Base-by-base conservation (phyloP, 2,113 vertebrate species). In the Ageneiosus marmoratus region DNA sequence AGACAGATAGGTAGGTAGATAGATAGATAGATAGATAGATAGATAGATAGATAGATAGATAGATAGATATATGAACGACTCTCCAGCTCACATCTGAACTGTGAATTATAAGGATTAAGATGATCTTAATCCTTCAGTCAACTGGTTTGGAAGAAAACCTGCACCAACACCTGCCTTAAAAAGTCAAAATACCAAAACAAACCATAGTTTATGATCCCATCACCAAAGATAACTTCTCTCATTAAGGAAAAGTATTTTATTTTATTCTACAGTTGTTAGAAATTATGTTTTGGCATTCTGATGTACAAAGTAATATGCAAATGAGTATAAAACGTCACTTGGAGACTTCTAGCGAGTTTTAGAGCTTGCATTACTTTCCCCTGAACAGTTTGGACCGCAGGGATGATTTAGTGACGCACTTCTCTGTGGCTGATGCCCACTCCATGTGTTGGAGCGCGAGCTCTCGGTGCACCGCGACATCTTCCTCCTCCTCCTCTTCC, bases 401-500 rank as follows among this genome's bases (percentile, higher is more conserved):
- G 41, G 11, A 8, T 69, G n/a, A 27, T 27, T 13, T 27, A 48
- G 15, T 53, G 37, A 2, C 11, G 46, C 69, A 83, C 82, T 63
- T 72, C 1, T 78, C 37, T 27, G 37, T 0, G 4, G 5, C 3
- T 20, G 72, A 15, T 11, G 55, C 55, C 11, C 53, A 77, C 22
- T 51, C 51, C 46, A 79, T 70, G 9, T 62, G 24, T 0, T 34
- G 22, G 24, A 86, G 60, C 5, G 85, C 62, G 5, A 58, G 53
- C 32, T 65, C 74, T 76, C 87, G 83, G 12, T 86, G 79, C 6
- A n/a, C 20, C 6, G 34, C 77, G 12, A 80, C 55, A 12, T 72
- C 15, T 1, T 76, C 79, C 11, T 83, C 82, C 15, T 55, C 85
- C 20, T 85, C 87, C 16, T 81, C 77, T 9, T 56, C 10, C 58